Base-by-base conservation (phyloP, 2,888 invertebrate species). In the Biston betularia region DNA sequence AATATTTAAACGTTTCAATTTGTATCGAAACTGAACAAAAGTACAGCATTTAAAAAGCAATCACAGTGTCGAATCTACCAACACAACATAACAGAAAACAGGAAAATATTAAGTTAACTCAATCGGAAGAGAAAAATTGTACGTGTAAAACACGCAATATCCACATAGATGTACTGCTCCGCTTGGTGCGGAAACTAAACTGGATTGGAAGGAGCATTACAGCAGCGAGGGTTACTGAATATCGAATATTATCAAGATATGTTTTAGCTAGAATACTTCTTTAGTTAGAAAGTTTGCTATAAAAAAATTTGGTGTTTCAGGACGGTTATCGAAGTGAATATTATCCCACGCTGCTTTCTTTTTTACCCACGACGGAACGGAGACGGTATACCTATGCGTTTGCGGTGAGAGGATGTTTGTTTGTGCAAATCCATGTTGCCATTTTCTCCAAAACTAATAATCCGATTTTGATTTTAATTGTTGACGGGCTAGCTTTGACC, bases 71-170 rank as follows among this genome's bases (percentile, higher is more conserved):
- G 45, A 46, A 46, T 35, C 44, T 15, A 44, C 45, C 33, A n/a
- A 44, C 44, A 46, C 35, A 14, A 35, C 56, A 34, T 45, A 56
- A 35, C 34, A 50, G 59, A 50, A 38, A 40, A 38, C 56, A 67
- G 48, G 48, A 67, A 71, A 62, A 69, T 64, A 64, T 59, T 46
- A 57, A 48, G 57, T 48, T 35, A 46, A 40, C 35, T 64, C 15
- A 44, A 65, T 67, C 67, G 65, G 58, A 69, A 71, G 65, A 63
- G 66, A 66, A 68, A 57, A 57, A 57, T 57, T 33, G 42, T 54
- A 42, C 55, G 69, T 64, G 71, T 73, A 66, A 66, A 72, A 69
- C 68, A 69, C 62, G 71, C 69, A 73, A 69, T 73, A 73, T 73
- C 71, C 71, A 68, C 48, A 24, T 60, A 65, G 63, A 69, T 57